Evolutionary conservation across 1,140 invertebrate genomes (phyloP).

Genomic region (Dendrolimus kikuchii): DNA sequence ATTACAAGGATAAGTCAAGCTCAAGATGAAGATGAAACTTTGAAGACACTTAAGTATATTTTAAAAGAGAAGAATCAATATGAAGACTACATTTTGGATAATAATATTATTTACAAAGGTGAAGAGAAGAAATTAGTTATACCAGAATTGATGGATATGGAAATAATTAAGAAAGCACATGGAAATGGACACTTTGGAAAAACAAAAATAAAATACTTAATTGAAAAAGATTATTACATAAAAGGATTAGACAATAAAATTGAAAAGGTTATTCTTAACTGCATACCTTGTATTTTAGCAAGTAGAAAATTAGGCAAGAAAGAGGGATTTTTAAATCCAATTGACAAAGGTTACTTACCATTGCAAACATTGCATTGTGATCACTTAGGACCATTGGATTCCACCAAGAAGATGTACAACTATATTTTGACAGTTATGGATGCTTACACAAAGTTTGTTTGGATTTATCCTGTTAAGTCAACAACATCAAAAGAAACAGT

Average conservation of each 20-base stretch:
- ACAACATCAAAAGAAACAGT: no score
- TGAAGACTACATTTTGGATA: no score
- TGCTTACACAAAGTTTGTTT: slow-evolving; percentile 9
- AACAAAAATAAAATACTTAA: slow-evolving; percentile 35
- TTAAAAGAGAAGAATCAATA: no score
- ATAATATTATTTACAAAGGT: no score
- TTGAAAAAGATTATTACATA: slow-evolving; percentile 44
- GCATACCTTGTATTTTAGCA: slow-evolving; percentile 45
- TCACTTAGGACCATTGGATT: slow-evolving; percentile 48
- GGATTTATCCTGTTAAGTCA: no score
- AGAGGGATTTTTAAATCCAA: slow-evolving; percentile 40
- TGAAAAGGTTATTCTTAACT: slow-evolving; percentile 33
- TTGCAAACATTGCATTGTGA: slow-evolving; percentile 41
- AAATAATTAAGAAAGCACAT: slow-evolving; percentile 30
- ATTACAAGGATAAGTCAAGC: background rate
- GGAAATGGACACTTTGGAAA: slow-evolving; percentile 35
- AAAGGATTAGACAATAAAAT: slow-evolving; percentile 35
- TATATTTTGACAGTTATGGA: slow-evolving; percentile 9
- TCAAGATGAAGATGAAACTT: slow-evolving; percentile 11
- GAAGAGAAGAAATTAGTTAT: slow-evolving; percentile 19
- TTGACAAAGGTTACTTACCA: slow-evolving; percentile 30
- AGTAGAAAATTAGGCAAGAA: slow-evolving; percentile 46
- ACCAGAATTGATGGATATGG: slow-evolving; percentile 25
- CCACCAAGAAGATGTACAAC: slow-evolving; percentile 48
- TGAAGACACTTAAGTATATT: no score